Base-by-base conservation (phyloP, 2,113 vertebrate genomes). In the Labeo rohita region DNA sequence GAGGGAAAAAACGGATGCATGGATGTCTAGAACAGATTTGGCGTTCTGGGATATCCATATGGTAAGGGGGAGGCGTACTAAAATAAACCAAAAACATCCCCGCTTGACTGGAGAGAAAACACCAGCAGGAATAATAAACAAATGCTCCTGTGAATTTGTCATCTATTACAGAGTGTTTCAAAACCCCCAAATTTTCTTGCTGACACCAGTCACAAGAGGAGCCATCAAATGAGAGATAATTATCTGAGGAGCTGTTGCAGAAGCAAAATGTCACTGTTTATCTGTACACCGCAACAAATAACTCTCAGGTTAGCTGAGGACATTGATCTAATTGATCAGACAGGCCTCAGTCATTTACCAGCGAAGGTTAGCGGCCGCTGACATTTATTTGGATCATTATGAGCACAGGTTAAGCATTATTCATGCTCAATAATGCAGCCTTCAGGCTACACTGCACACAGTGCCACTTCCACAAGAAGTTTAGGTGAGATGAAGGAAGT, bases 381-480 rank as follows among this genome's bases (percentile, higher is more conserved):
- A 90, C 92, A 93, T 94, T 93, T 93, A 90, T 93, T 90, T 83
- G 73, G 72, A 91, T 93, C 90, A 90, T 91, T 92, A 90, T 77
- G 90, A 87, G 89, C 73, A 18, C 3, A 77, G 87, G 85, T 90
- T 89, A 84, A 88, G 61, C 49, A 70, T 85, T 84, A 84, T 81
- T 80, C 78, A 61, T 66, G 84, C 54, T 70, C 84, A 78, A 85
- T 83, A 82, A 82, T 52, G 34, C 61, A 73, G 47, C 56, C 87
- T 85, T 80, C 70, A 49, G 65, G 54, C 23, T 73, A 13, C 28
- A 50, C 70, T 49, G 21, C 39, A 45, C 50, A 85, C 76, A 86
- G 54, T 66, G 8, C 39, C n/a, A 72, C 18, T 65, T 28, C 11
- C 47, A 54, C 34, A 59, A 21, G 7, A 54, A 15, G 34, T 81